phyloP scores from a whole-genome alignment of 2,888 invertebrate species.

The Fragum whitleyi region DNA sequence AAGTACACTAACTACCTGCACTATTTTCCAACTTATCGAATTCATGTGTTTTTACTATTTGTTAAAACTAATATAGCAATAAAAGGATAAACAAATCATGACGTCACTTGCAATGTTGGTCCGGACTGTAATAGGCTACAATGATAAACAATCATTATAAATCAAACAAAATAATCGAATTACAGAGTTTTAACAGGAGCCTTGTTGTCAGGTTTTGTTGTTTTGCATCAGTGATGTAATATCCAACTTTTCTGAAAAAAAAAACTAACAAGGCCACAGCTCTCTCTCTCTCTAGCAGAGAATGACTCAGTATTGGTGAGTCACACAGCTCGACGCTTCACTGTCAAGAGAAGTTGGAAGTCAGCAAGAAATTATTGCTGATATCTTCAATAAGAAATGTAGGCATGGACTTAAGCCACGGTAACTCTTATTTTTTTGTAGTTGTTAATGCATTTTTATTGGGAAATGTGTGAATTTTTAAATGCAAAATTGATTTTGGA shows the following conservation, averaged over 20 bases:
- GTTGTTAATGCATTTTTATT: background rate
- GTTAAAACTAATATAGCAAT: too few species aligned
- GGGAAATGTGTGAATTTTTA: constrained; percentile 7
- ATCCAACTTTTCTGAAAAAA: constrained; percentile 23
- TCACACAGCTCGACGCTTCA: constrained; percentile 8
- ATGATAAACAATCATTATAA: background rate
- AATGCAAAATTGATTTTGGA: background rate
- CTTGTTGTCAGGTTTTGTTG: constrained; percentile 9
- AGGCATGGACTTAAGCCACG: constrained; percentile 17
- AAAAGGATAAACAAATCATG: too few species aligned
- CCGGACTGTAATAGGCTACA: too few species aligned
- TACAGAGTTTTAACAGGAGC: background rate
- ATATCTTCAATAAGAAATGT: constrained; percentile 18
- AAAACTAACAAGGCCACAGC: constrained; percentile 17
- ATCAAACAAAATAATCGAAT: background rate
- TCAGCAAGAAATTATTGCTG: constrained; percentile 38
- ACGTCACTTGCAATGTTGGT: too few species aligned
- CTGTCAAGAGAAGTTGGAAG: constrained; percentile 21
- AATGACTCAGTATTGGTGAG: constrained; percentile 32
- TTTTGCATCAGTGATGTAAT: constrained; percentile 34
- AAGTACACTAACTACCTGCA: too few species aligned
- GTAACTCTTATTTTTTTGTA: constrained; percentile 7
- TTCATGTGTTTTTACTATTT: too few species aligned
- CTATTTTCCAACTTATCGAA: too few species aligned
- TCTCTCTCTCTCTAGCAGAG: constrained; percentile 3